Evolutionary conservation across 2,113 vertebrate genomes (phyloP), one percentile per base, ranked within the genome.

Genomic region (Oryzias melastigma): DNA sequence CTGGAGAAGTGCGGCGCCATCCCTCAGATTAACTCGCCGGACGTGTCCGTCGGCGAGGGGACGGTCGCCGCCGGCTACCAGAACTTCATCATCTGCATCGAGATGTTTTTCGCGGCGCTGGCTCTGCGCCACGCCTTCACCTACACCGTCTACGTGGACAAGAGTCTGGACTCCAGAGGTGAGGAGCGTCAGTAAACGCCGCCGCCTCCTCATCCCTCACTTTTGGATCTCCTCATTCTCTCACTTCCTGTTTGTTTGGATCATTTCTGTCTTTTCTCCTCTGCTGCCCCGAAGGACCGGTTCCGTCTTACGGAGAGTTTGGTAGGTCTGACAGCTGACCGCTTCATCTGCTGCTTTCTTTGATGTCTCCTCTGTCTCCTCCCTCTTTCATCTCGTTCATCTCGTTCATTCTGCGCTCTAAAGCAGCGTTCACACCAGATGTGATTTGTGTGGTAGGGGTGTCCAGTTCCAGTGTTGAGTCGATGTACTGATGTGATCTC

Each of bases 101-200:
- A 98, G 92, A 99, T 99, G 97, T 98, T 98, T 88, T 98, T 99
- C 1, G 97, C 97, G 0, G 95, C 97, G 4, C 78, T 98, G 1
- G 96, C 94, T 2, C 90, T 98, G 50, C 93, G 95, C 5, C 94
- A 96, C 0, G 97, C 97, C 17, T 99, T 99, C 91, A 97, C 97
- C 0, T 97, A 95, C 88, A 94, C 65, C 59, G 96, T 95, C 69
- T 98, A 98, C 14, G 87, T 91, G 27, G 95, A 98, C 85, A 99
- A 98, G 82, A 92, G 94, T 40, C 91, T 98, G 3, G 95, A 97
- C 19, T 92, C 93, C 0, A 95, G 94, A 91, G 97, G 97, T 98
- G 89, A 69, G 90, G 4, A 13, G 0, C 20, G 16, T 22, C 22
- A 15, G 20, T 44, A 10, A 44, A 4, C 1, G 43, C 22, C 22